Base-by-base conservation (phyloP, 2,888 invertebrate species). In the Lepidonotus clava region DNA sequence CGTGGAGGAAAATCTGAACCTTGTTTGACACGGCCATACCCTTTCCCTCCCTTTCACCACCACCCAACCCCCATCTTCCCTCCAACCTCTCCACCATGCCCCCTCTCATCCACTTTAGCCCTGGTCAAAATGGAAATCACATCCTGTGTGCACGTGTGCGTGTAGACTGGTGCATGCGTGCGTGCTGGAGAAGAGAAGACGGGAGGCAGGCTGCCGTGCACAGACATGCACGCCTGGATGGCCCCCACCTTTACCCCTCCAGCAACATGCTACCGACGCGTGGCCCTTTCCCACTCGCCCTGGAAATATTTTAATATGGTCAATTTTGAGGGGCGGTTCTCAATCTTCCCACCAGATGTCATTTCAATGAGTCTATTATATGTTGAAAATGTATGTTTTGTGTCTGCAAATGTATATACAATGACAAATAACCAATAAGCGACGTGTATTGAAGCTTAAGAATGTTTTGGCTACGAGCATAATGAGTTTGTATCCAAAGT, bases 101-200 rank as follows among this genome's bases (percentile, higher is more conserved):
- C n/a, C 61, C 61, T 32, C 28, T 24, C 61, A 61, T 4, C 28
- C 4, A 18, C 28, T 61, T 24, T n/a, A n/a, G 11, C 61, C 61
- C 61, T 32, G 5, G 32, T 38, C 71, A 6, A 71, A 71, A 71
- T 71, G 71, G 71, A 71, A 71, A 71, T 71, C 36, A 71, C 71
- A 71, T 71, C 71, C 71, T 71, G 71, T 71, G 71, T 71, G 71
- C 71, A 71, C 71, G 71, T 71, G 36, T 71, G 71, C 71, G 38
- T 71, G 71, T 71, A 71, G 71, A 5, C 71, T 18, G 14, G 38
- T 38, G 71, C 38, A 21, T 38, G 71, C 71, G 38, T 71, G 71
- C 56, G 56, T 56, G 56, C 71, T 38, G 71, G 36, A 0, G 36
- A 36, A 38, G 71, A 11, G 71, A 28, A 61, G 38, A 71, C 21